A percentile compares a stretch with the other conserved stretches of the same genome.
These are phyloP conservation scores for Agapostemon virescens DNA, from an alignment of 2,888 invertebrate species.

Conservation along the genomic window DNA sequence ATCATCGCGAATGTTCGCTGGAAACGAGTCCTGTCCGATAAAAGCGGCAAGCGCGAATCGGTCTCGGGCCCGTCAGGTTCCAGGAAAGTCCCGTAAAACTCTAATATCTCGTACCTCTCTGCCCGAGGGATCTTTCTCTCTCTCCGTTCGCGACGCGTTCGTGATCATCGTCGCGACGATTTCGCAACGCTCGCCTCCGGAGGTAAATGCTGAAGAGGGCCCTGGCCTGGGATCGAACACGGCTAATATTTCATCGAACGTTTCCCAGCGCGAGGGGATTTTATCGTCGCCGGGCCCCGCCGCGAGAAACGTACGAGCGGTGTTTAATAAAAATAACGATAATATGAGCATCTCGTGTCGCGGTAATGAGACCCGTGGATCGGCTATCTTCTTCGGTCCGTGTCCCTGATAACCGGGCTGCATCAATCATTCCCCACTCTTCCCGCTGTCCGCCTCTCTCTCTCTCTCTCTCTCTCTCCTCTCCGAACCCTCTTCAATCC, in stretches of 20 bases:
- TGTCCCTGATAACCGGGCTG: constrained; percentile 68
- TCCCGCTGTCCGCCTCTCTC: neutral
- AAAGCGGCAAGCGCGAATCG: neutral
- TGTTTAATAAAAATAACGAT: constrained; percentile 79
- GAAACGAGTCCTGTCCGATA: neutral
- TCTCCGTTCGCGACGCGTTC: neutral
- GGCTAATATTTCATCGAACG: constrained; percentile 60
- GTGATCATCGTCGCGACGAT: constrained; percentile 22
- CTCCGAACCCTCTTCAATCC: constrained; percentile 15
- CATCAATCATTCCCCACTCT: constrained; percentile 64
- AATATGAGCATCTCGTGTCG: constrained; percentile 80
- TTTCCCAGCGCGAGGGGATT: constrained; percentile 34
- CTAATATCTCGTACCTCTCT: neutral
- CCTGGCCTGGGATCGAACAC: constrained; percentile 28
- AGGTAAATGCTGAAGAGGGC: constrained; percentile 10
- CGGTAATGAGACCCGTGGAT: constrained; percentile 74
- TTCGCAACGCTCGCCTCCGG: constrained; percentile 27
- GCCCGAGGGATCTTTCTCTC: neutral
- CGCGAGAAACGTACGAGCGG: constrained; percentile 64
- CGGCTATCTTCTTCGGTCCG: constrained; percentile 67
- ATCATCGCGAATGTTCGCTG: neutral
- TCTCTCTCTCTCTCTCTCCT: no score
- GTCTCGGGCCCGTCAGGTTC: constrained; percentile 15
- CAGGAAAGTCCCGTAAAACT: constrained; percentile 29
- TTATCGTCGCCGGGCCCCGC: constrained; percentile 65